Evolutionary conservation across 2,888 invertebrate genomes (phyloP).

Genomic region (Mythimna lalbum): DNA sequence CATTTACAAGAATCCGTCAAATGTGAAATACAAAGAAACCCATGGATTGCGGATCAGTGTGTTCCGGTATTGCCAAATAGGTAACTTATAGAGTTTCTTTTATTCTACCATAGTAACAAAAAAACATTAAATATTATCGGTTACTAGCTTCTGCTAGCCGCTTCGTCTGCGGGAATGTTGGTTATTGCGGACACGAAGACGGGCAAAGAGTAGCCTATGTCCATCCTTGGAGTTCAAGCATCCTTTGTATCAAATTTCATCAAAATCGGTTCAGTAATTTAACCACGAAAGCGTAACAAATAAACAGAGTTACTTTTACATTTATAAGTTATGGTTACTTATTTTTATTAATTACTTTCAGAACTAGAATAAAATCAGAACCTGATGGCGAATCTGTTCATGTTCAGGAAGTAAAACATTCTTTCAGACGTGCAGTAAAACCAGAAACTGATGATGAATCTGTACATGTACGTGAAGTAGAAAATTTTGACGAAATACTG

Average conservation of each 20-base stretch:
- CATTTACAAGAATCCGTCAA: slow-evolving; percentile 64
- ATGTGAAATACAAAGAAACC: slow-evolving; percentile 63
- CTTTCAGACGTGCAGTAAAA: slow-evolving; percentile 26
- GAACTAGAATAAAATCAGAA: slow-evolving; percentile 13
- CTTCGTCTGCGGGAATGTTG: no score
- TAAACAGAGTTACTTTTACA: no score
- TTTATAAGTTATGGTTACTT: neutral
- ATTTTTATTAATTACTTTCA: slow-evolving; percentile 21
- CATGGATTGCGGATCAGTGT: slow-evolving; percentile 63
- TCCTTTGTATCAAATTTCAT: no score
- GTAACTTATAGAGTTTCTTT: slow-evolving; percentile 34
- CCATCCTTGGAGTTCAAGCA: no score
- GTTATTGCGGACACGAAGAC: no score
- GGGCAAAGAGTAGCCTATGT: no score
- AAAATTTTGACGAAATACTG: slow-evolving; percentile 36
- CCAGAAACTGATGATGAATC: slow-evolving; percentile 13
- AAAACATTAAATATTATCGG: neutral
- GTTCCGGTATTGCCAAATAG: slow-evolving; percentile 55
- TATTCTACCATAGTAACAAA: neutral
- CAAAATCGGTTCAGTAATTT: no score
- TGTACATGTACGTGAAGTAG: slow-evolving; percentile 14
- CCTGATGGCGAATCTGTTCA: slow-evolving; percentile 20
- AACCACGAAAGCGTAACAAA: no score
- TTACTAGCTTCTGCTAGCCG: neutral
- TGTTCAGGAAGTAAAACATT: slow-evolving; percentile 26